Conservation (phyloP, 2,797 vertebrate genomes). For the Mustela erminea region DNA sequence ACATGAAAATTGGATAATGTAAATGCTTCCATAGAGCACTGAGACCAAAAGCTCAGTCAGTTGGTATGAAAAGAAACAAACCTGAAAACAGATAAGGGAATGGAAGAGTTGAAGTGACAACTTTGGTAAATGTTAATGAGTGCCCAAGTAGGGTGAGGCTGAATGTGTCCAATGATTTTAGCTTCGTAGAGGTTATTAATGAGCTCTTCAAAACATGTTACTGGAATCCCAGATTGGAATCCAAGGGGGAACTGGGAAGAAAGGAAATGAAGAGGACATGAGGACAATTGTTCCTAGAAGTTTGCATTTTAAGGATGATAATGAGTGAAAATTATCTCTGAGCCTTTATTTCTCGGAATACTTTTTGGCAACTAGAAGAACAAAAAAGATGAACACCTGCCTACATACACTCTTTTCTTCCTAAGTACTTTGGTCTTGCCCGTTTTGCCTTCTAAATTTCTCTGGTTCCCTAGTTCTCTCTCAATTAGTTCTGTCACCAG, state of each 20-base stretch:
- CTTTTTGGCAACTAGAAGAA: background rate
- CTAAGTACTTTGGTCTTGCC: background rate
- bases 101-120: background rate
- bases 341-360: background rate
- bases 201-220: background rate
- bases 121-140: background rate
- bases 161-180: background rate
- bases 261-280: background rate
- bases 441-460: background rate
- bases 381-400: background rate
- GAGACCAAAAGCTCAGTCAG: background rate
- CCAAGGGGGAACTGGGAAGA: background rate
- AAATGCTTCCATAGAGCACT: background rate
- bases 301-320: background rate
- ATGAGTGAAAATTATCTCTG: background rate
- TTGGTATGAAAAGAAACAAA: background rate
- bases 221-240: background rate
- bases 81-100: background rate
- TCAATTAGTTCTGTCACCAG: background rate
- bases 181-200: background rate
- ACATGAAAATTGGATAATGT: background rate
- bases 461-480: background rate
- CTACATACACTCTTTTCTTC: background rate
- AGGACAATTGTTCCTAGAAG: background rate
- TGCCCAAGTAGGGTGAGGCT: background rate